These are phyloP conservation scores for Colinus virginianus DNA, from an alignment of 2,113 vertebrate species.

Conservation along the genomic window DNA sequence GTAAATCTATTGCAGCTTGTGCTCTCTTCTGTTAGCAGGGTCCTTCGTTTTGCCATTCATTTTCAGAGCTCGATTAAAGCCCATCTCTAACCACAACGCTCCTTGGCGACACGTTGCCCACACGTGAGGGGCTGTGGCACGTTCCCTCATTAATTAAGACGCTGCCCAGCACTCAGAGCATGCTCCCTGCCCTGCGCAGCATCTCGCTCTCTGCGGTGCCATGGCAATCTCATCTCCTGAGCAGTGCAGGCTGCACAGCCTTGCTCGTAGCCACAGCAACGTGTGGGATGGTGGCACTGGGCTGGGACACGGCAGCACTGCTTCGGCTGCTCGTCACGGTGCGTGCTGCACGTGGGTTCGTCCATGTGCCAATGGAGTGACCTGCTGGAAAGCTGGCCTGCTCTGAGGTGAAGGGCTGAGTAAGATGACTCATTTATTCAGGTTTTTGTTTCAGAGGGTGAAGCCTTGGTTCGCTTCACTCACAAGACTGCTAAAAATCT, in stretches of 20 bases:
- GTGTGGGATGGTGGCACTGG: not conserved
- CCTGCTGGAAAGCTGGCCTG: not conserved
- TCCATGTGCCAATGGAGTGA: not conserved
- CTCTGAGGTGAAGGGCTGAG: not conserved
- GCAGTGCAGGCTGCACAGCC: not conserved
- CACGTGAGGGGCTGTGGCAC: not conserved
- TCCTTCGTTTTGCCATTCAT: rapidly evolving
- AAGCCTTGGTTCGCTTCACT: not conserved
- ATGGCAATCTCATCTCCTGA: conserved; percentile 32
- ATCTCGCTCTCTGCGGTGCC: not conserved
- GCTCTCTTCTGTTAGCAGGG: not conserved
- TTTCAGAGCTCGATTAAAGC: not conserved
- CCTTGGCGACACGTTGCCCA: not conserved
- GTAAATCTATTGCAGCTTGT: not conserved
- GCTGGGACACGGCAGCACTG: not conserved
- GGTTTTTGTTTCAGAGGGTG: not conserved
- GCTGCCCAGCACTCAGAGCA: rapidly evolving
- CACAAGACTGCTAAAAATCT: not conserved
- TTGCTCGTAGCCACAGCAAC: conserved; percentile 61
- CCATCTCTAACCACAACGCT: not conserved
- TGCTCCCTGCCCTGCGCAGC: not conserved
- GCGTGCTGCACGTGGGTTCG: not conserved
- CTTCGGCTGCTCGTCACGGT: not conserved
- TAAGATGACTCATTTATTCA: not conserved
- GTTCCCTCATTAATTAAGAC: not conserved